Conservation (phyloP, 2,797 vertebrate species). For the Taenioides sp. region DNA sequence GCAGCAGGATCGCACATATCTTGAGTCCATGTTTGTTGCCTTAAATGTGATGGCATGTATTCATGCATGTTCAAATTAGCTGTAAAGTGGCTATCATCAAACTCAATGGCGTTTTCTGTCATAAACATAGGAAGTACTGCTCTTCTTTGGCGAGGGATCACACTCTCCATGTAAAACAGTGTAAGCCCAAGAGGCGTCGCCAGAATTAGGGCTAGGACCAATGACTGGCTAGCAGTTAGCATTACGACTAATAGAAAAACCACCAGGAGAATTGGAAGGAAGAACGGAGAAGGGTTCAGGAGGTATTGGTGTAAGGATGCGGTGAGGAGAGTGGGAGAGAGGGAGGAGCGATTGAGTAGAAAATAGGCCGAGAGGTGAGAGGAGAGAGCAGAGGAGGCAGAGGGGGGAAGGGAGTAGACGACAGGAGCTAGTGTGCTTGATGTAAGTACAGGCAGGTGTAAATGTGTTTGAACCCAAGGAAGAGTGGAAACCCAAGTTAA, state of each 20-base stretch:
- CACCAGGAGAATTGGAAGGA: conserved; percentile 88
- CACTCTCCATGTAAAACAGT: conserved; percentile 90
- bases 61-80: conserved; percentile 19
- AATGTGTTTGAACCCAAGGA: conserved; percentile 16
- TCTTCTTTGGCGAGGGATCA: conserved; percentile 70
- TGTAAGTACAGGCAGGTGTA: conserved; percentile 22
- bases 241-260: conserved; percentile 83
- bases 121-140: conserved; percentile 20
- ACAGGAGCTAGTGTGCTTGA: conserved; percentile 17
- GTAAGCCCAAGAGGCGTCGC: conserved; percentile 91
- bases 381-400: conserved; percentile 48
- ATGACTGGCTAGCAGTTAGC: conserved; percentile 89
- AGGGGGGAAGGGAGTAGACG: conserved; percentile 23
- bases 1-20: conserved; percentile 86
- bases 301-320: conserved; percentile 78
- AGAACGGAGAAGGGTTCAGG: conserved; percentile 84
- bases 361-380: conserved; percentile 65
- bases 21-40: conserved; percentile 74
- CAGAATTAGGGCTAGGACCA: conserved; percentile 86
- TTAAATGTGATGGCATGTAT: conserved; percentile 41
- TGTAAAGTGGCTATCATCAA: conserved; percentile 11
- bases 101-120: conserved; percentile 24
- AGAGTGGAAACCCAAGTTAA: conserved; percentile 17
- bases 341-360: conserved; percentile 72
- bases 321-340: conserved; percentile 64